These are phyloP conservation scores for Ceramica pisi DNA, from an alignment of 2,888 invertebrate genomes.

Conservation along the genomic window DNA sequence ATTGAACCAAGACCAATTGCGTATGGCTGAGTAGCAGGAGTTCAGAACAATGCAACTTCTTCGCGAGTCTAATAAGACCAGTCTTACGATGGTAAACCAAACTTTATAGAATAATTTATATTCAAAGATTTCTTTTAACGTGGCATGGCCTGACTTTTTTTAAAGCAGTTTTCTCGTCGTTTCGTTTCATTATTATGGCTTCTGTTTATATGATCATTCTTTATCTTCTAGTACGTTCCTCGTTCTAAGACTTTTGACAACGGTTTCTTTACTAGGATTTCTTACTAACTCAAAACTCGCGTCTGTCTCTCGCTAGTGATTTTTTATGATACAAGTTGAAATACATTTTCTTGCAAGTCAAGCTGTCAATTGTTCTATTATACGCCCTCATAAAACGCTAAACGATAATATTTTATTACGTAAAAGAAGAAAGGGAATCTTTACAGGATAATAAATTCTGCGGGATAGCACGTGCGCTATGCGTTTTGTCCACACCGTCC, in stretches of 20 bases:
- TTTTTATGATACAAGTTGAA: not conserved
- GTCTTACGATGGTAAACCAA: not conserved
- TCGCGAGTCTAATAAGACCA: not conserved
- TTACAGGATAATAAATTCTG: conserved; percentile 49
- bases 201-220: too few relatives aligned
- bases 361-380: conserved; percentile 34
- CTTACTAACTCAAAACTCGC: too few relatives aligned
- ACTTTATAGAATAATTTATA: not conserved
- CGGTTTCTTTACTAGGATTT: not conserved
- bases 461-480: conserved; percentile 31
- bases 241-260: not conserved
- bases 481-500: conserved; percentile 10
- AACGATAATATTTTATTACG: conserved; percentile 43
- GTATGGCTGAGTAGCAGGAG: not conserved
- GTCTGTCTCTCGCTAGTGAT: too few relatives aligned
- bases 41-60: not conserved
- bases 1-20: conserved; percentile 29
- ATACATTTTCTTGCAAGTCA: conserved; percentile 16
- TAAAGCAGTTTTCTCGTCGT: not conserved
- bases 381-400: conserved; percentile 39
- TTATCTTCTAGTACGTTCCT: not conserved
- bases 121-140: not conserved
- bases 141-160: too few relatives aligned
- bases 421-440: conserved; percentile 40
- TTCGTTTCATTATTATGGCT: too few relatives aligned